Evolutionary conservation across 2,797 vertebrate genomes (phyloP).

Genomic region (Carduelis carduelis): DNA sequence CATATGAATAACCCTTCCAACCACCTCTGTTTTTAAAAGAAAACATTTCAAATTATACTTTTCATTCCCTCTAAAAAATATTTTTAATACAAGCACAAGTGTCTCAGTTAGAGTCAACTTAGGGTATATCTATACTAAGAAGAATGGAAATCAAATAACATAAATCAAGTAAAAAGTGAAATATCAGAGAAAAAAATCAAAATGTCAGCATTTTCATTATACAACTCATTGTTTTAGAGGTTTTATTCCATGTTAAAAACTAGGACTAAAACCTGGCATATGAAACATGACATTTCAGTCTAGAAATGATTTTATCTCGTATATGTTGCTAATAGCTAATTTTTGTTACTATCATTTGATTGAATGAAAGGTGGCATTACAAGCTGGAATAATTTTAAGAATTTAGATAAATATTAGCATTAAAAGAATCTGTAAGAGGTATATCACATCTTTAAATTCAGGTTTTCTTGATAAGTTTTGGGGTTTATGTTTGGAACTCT

Average conservation of each 20-base stretch:
- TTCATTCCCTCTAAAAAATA: not conserved
- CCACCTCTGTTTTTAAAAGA: not conserved
- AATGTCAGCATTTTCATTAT: not conserved
- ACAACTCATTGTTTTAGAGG: not conserved
- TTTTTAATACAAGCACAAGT: not conserved
- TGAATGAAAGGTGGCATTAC: not conserved
- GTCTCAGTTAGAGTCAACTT: not conserved
- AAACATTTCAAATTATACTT: not conserved
- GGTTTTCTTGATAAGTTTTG: not conserved
- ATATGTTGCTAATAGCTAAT: not conserved
- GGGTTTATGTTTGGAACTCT: not conserved
- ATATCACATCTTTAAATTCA: not conserved
- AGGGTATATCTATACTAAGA: not conserved
- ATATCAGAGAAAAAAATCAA: not conserved
- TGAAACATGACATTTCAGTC: not conserved
- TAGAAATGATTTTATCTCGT: not conserved
- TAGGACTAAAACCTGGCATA: not conserved
- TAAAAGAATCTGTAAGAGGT: not conserved
- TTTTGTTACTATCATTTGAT: not conserved
- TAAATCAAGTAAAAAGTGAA: not conserved
- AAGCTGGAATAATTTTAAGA: not conserved
- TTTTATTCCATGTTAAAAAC: not conserved
- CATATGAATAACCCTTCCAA: not conserved
- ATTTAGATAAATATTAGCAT: not conserved
- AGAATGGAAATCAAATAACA: not conserved